A percentile compares a stretch with the other conserved stretches of the same genome.
Evolutionary conservation across 1,140 invertebrate genomes (phyloP).

Genomic region (Drosophila kepulauana): DNA sequence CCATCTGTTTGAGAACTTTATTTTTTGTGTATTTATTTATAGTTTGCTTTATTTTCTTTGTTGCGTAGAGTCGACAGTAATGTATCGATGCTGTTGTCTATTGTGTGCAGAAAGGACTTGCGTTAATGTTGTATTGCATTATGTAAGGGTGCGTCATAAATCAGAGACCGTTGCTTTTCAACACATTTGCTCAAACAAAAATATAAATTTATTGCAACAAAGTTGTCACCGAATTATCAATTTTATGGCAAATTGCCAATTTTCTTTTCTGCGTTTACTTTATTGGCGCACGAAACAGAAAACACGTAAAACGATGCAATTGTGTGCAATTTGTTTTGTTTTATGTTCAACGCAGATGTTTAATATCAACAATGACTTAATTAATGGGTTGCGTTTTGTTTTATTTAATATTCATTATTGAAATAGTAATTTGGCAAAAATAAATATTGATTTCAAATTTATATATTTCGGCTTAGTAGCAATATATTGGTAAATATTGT

Average conservation of each 20-base stretch:
- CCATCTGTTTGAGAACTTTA: not conserved
- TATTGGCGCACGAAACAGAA: not conserved
- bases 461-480: too few species aligned
- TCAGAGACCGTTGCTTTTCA: not conserved
- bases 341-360: too few species aligned
- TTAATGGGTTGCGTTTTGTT: too few species aligned
- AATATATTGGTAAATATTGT: not conserved
- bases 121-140: not conserved
- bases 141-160: not conserved
- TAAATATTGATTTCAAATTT: not conserved
- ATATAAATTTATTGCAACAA: slow-evolving; percentile 24
- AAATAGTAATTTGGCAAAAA: too few species aligned
- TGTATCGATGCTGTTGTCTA: not conserved
- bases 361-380: too few species aligned
- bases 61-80: not conserved
- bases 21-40: not conserved
- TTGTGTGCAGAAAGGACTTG: not conserved
- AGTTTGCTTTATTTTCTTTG: not conserved
- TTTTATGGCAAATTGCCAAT: not conserved
- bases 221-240: slow-evolving; percentile 23
- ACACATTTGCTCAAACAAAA: not conserved
- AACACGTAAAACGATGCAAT: not conserved
- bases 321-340: too few species aligned
- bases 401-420: not conserved
- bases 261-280: not conserved